Evolutionary conservation across 2,113 vertebrate genomes (phyloP).

Genomic region (Acrocephalus arundinaceus): DNA sequence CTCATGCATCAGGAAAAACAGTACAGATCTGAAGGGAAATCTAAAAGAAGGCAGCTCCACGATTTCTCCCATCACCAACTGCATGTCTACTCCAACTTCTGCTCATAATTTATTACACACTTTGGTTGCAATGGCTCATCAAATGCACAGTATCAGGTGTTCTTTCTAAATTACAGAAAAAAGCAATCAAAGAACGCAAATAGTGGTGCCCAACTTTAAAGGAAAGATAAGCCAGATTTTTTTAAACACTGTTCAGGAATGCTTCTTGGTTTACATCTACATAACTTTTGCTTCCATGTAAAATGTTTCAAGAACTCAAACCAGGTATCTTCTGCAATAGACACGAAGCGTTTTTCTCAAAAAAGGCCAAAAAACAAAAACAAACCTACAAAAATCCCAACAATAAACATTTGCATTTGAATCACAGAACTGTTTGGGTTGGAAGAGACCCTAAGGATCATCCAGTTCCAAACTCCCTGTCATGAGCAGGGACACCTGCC

Average conservation of each 20-base stretch:
- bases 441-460: neutral
- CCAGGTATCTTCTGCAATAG: constrained; percentile 1
- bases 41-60: neutral
- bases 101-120: neutral
- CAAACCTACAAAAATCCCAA: neutral
- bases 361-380: neutral
- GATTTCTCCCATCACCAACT: neutral
- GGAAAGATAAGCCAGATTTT: neutral
- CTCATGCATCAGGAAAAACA: neutral
- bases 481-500: fast-evolving
- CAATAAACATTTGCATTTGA: constrained; percentile 22
- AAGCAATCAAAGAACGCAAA: neutral
- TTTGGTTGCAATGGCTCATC: neutral
- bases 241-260: neutral
- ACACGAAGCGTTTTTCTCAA: constrained; percentile 8
- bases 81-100: neutral
- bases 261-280: neutral
- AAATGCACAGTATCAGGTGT: neutral
- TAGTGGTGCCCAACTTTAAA: neutral
- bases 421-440: neutral
- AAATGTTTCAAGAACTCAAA: constrained; percentile 46
- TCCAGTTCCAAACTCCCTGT: neutral
- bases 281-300: neutral
- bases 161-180: neutral
- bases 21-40: neutral